Conservation (phyloP, 2,797 vertebrate genomes). For the Scyliorhinus canicula region DNA sequence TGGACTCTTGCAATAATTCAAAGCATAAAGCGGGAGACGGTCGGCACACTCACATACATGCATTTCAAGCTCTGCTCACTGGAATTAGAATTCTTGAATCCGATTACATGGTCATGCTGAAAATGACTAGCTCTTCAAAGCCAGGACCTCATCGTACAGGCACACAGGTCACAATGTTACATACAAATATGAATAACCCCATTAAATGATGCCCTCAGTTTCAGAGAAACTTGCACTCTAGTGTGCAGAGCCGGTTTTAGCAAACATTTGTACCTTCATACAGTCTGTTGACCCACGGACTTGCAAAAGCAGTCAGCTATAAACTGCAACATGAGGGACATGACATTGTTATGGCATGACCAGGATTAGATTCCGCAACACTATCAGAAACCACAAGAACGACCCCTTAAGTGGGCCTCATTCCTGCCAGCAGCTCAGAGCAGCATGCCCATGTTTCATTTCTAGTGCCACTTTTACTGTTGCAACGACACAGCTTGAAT, state of each 20-base stretch:
- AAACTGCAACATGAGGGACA: neutral
- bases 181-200: neutral
- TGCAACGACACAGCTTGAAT: neutral
- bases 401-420: neutral
- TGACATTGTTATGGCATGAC: neutral
- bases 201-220: neutral
- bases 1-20: neutral
- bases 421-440: neutral
- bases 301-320: constrained; percentile 1
- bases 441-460: neutral
- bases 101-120: neutral
- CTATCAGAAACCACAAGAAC: neutral
- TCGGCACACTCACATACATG: neutral
- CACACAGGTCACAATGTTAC: neutral
- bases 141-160: neutral
- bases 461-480: neutral
- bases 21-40: neutral
- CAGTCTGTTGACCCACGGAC: neutral
- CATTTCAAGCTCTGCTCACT: neutral
- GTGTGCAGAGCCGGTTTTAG: neutral
- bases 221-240: neutral
- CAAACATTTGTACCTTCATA: neutral
- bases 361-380: neutral
- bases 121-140: neutral
- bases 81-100: neutral